Evolutionary conservation across 37 sponge, comb jelly and placozoan genomes (phyloP).

Genomic region (Bolinopsis microptera): DNA sequence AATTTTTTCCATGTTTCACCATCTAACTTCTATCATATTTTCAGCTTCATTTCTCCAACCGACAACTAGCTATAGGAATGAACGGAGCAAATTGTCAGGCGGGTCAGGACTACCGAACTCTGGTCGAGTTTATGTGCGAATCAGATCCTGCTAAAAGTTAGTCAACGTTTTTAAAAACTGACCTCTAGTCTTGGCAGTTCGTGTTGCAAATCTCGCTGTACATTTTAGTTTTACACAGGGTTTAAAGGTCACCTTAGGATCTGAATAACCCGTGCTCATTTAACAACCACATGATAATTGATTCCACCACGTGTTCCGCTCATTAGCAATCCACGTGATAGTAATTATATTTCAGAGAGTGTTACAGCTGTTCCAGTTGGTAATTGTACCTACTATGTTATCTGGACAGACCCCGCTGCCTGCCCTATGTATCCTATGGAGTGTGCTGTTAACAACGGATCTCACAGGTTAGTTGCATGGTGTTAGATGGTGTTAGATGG

Average conservation of each 20-base stretch:
- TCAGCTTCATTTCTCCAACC: not conserved
- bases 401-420: slow-evolving; percentile 3
- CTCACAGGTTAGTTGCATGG: slow-evolving; percentile 20
- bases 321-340: too few species aligned
- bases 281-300: too few species aligned
- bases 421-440: slow-evolving; percentile 40
- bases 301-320: too few species aligned
- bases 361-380: not conserved
- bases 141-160: not conserved
- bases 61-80: not conserved
- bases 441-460: not conserved
- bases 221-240: too few species aligned
- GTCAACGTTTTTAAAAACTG: not conserved
- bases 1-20: too few species aligned
- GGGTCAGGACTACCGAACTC: not conserved
- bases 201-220: too few species aligned
- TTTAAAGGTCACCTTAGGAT: too few species aligned
- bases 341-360: not conserved
- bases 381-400: not conserved
- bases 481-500: too few species aligned
- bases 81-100: not conserved
- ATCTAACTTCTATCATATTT: too few species aligned
- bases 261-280: too few species aligned
- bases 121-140: not conserved
- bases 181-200: too few species aligned